Evolutionary conservation across 2,113 vertebrate species (phyloP).

Genomic region (Henicopernis longicauda): DNA sequence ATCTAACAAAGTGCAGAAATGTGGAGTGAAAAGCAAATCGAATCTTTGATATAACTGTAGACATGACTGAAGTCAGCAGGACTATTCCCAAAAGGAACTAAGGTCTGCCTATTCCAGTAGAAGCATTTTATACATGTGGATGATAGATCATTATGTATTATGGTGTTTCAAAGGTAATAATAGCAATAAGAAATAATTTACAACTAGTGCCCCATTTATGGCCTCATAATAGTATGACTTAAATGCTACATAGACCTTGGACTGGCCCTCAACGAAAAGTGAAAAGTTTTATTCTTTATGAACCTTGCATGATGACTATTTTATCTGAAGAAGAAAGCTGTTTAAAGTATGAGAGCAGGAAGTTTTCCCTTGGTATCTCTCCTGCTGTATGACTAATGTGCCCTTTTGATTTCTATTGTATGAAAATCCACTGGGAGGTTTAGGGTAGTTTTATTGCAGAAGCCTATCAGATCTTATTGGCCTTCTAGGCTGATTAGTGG

Average conservation of each 20-base stretch:
- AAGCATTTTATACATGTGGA: neutral
- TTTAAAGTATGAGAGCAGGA: neutral
- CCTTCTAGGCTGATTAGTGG: conserved; percentile 28
- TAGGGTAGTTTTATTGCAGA: conserved; percentile 27
- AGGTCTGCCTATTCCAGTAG: neutral
- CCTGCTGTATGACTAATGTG: conserved; percentile 17
- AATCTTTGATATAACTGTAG: neutral
- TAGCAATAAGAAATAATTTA: conserved; percentile 41
- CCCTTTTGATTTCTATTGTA: conserved; percentile 46
- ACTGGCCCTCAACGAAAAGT: neutral
- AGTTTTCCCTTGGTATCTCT: neutral
- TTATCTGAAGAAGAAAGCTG: conserved; percentile 35
- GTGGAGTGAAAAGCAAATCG: neutral
- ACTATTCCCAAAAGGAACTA: neutral
- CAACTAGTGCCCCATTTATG: neutral
- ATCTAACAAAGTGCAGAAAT: neutral
- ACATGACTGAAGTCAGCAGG: neutral
- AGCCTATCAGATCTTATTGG: conserved; percentile 24
- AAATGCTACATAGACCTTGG: conserved; percentile 32
- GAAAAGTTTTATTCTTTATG: conserved; percentile 32
- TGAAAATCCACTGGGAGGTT: conserved; percentile 49
- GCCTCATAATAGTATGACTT: neutral
- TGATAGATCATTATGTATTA: neutral
- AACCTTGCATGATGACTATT: conserved; percentile 21
- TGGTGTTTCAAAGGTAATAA: neutral